A percentile compares a stretch with the other conserved stretches of the same genome.
These are phyloP conservation scores for Psix sp. DNA, from an alignment of 1,140 invertebrate genomes.

Conservation along the genomic window DNA sequence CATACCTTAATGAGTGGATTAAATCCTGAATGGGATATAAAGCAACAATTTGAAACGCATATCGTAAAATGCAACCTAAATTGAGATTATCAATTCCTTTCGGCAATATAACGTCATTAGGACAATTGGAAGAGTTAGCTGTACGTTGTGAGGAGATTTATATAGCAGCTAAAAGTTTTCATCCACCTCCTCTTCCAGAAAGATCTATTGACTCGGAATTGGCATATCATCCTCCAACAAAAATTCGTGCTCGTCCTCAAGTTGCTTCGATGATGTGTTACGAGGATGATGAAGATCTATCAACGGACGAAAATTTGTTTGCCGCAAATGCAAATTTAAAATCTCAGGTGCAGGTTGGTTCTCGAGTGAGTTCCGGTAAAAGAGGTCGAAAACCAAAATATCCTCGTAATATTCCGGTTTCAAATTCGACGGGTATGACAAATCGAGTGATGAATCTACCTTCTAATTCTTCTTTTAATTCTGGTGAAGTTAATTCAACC, in stretches of 20 bases:
- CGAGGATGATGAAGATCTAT: no score
- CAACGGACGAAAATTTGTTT: no score
- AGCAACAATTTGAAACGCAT: constrained; percentile 15
- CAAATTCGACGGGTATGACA: no score
- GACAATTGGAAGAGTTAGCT: no score
- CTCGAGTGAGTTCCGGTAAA: no score
- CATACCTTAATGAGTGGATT: constrained; percentile 13
- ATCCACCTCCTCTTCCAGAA: constrained; percentile 3
- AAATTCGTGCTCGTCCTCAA: neutral
- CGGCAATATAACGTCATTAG: no score
- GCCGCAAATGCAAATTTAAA: no score
- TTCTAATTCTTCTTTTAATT: no score
- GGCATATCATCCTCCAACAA: constrained; percentile 6
- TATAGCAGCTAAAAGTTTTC: neutral
- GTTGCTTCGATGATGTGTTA: neutral
- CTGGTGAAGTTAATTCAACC: neutral
- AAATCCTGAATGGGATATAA: constrained; percentile 27
- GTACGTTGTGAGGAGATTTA: constrained; percentile 6
- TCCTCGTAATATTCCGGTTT: neutral
- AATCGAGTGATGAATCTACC: no score
- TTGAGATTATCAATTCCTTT: neutral
- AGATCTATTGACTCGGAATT: constrained; percentile 1
- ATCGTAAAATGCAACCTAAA: constrained; percentile 28
- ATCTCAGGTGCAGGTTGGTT: no score
- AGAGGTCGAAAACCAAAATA: no score